Evolutionary conservation across 2,888 invertebrate species (phyloP), one percentile per base, ranked within the genome.

Genomic region (Plagodis dolabraria): DNA sequence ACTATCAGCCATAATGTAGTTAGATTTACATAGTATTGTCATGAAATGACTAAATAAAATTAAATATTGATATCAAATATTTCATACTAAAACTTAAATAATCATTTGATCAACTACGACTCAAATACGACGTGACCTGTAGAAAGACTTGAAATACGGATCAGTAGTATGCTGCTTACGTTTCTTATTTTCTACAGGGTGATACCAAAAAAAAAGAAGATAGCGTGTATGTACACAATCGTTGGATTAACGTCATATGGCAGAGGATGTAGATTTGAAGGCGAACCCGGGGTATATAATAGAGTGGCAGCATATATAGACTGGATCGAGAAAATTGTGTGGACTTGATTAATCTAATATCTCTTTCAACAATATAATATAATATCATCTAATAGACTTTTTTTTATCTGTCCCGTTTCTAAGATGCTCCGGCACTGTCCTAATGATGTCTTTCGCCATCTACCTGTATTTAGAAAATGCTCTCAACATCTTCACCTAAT

Each of bases 271-370:
- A 91, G 93, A 0, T 58, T 63, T 2, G 70, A 72, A 11, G 87
- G 73, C 4, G 81, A 80, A 61, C 95, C 93, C 0, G 95, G 94
- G 0, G 86, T 95, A 6, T 96, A 95, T 71, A 94, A 95, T 0
- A 60, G 92, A 33, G 93, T 95, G 0, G 85, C 85, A 5, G 47
- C 88, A 47, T 95, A 92, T 44, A 8, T 63, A 4, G n/a, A 47
- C 6, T 70, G 70, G 70, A 67, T 70, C 22, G 67, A 67, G 46
- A 49, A 48, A 7, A 53, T 55, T 7, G 70, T 68, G 7, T 70
- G 68, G 70, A 64, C 70, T 8, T 67, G 36, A 36, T 8, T 5
- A 36, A 36, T 36, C 22, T 22, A 22, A 22, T 22, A 22, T 22
- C 1, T 22, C 4, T 22, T 22, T 22, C 22, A 22, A 22, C 22